Base-by-base conservation (phyloP, 2,113 vertebrate species). In the Percopsis transmontana region DNA sequence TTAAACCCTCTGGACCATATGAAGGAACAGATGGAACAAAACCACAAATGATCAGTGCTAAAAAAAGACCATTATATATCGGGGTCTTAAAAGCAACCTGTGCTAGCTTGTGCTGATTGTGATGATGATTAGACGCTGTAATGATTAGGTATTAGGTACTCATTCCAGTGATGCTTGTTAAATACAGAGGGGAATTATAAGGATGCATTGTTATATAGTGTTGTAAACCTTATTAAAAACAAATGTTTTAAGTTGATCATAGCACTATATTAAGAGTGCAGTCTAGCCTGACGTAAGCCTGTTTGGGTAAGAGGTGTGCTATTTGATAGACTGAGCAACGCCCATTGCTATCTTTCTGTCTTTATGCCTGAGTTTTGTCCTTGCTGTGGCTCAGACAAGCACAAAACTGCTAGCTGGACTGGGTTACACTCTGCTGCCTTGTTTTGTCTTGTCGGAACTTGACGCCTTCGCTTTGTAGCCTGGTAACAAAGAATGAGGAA, bases 401-500 rank as follows among this genome's bases (percentile, higher is more conserved):
- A 33, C 27, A 33, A 4, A 4, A 33, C 27, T 33, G 27, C 27
- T 33, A 33, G 27, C 27, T 33, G 27, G 42, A 62, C 47, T 19
- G 5, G 0, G 6, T 16, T 3, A 14, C 19, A 10, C 20, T 7
- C 7, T 48, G 15, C 23, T 11, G 33, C 51, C 4, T 53, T 38
- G 10, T 47, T 66, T 3, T 45, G 51, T 87, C 81, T 47, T 87
- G 87, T 87, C 71, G 76, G 76, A 83, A 84, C 85, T 68, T 85
- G 84, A 86, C 62, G 41, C 0, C 8, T 41, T 72, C 56, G 54
- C 40, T 62, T 47, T 67, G 20, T 55, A 54, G 61, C 42, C 27
- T 55, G 59, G 62, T 52, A 63, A 84, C 53, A 52, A 57, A 60
- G 67, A 83, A 63, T 66, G 54, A 66, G 45, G 62, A 81, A 44